phyloP scores from a whole-genome alignment of 1,140 invertebrate species.

The Calephelis nemesis region DNA sequence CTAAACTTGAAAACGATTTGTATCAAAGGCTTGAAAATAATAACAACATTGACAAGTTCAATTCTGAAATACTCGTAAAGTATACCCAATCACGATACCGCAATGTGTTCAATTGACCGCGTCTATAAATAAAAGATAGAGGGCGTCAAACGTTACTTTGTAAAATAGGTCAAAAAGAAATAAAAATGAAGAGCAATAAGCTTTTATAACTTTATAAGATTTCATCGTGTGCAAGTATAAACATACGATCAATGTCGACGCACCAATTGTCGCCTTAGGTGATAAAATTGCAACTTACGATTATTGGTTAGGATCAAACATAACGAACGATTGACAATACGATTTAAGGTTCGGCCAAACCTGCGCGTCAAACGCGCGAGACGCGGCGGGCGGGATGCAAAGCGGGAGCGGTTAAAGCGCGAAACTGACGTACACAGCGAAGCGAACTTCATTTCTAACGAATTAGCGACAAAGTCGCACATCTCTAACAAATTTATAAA shows the following conservation, averaged over 20 bases:
- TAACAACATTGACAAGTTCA: constrained; percentile 12
- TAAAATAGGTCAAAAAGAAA: constrained; percentile 50
- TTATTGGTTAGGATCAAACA: constrained; percentile 21
- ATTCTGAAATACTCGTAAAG: constrained; percentile 30
- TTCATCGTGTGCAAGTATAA: constrained; percentile 57
- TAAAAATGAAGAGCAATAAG: constrained; percentile 55
- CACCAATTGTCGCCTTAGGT: constrained; percentile 59
- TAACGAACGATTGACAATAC: constrained; percentile 29
- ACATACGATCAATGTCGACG: constrained; percentile 56
- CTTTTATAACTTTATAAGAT: constrained; percentile 65
- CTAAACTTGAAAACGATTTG: too few species aligned
- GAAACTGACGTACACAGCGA: too few species aligned
- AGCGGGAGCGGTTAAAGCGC: too few species aligned
- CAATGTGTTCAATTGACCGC: constrained; percentile 28
- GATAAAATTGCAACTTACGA: constrained; percentile 52
- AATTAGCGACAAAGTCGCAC: too few species aligned
- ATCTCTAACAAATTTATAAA: too few species aligned
- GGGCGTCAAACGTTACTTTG: constrained; percentile 42
- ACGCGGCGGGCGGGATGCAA: too few species aligned
- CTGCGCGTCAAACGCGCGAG: too few species aligned
- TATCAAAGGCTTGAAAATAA: not conserved
- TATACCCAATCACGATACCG: constrained; percentile 18
- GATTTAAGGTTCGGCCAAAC: constrained; percentile 24
- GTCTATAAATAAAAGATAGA: constrained; percentile 47
- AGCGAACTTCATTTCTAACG: too few species aligned